Percentiles rank a stretch among this genome's conserved stretches.
These are phyloP conservation scores for Spodoptera picta DNA, from an alignment of 2,888 invertebrate genomes.

Conservation along the genomic window DNA sequence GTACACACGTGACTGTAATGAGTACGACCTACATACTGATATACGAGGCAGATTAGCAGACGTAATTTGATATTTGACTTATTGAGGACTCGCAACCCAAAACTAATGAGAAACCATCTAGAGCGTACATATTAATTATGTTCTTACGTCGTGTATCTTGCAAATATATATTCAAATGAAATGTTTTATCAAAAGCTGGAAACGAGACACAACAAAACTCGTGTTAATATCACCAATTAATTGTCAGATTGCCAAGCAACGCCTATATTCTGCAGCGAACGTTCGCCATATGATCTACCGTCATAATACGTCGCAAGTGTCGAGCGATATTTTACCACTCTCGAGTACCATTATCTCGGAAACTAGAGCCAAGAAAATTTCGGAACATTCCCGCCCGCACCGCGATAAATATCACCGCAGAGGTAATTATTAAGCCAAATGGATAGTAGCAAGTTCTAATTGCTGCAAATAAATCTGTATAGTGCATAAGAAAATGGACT, in stretches of 20 bases:
- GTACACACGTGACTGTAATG: conserved; percentile 6
- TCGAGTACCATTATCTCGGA: conserved; percentile 57
- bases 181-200: no score
- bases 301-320: conserved; percentile 57
- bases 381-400: conserved; percentile 37
- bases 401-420: conserved; percentile 53
- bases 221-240: conserved; percentile 32
- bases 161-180: no score
- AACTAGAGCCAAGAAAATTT: conserved; percentile 61
- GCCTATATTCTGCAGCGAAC: conserved; percentile 41
- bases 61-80: conserved; percentile 19
- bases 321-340: conserved; percentile 55
- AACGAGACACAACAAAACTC: conserved; percentile 17
- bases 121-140: neutral
- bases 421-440: conserved; percentile 61
- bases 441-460: conserved; percentile 57
- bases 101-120: conserved; percentile 11
- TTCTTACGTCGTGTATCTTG: no score
- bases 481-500: conserved; percentile 53
- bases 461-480: conserved; percentile 61
- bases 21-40: conserved; percentile 15
- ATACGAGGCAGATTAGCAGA: conserved; percentile 2
- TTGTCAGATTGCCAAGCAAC: conserved; percentile 49
- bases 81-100: conserved; percentile 3
- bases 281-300: conserved; percentile 46